Conservation (phyloP, 2,797 vertebrate genomes). For the Cuculus canorus region DNA sequence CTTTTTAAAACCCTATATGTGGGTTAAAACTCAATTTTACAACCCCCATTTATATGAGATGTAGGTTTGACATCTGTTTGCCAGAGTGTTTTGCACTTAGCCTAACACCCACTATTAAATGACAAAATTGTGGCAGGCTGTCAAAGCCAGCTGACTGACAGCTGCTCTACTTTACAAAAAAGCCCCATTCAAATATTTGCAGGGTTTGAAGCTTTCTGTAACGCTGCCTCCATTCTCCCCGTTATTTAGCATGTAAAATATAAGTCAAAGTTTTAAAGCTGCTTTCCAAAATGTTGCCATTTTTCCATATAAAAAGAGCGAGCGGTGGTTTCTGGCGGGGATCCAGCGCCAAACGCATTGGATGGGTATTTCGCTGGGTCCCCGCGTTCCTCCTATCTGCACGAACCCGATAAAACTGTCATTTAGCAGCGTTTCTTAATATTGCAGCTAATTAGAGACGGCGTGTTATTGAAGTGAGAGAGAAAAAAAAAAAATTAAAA, state of each 20-base stretch:
- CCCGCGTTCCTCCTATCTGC: conserved; percentile 61
- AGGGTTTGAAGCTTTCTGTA: conserved; percentile 75
- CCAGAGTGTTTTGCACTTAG: conserved; percentile 82
- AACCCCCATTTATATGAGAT: conserved; percentile 74
- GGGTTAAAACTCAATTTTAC: conserved; percentile 76
- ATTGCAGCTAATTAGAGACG: conserved; percentile 64
- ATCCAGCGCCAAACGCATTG: conserved; percentile 42
- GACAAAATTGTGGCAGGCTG: conserved; percentile 85
- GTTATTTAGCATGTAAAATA: conserved; percentile 77
- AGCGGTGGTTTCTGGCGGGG: conserved; percentile 41
- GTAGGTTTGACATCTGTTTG: conserved; percentile 85
- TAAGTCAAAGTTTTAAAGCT: conserved; percentile 78
- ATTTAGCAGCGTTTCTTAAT: conserved; percentile 44
- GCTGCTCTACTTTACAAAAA: conserved; percentile 82
- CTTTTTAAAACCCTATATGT: conserved; percentile 46
- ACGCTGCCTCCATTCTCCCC: conserved; percentile 72
- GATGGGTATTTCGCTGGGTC: conserved; percentile 36
- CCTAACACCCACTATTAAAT: conserved; percentile 84
- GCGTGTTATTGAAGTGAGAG: conserved; percentile 63
- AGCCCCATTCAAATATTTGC: conserved; percentile 79
- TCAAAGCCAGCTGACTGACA: conserved; percentile 90
- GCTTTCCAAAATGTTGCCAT: conserved; percentile 74
- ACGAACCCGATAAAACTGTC: conserved; percentile 57
- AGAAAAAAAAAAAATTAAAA: background rate
- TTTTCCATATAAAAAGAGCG: conserved; percentile 71